Conservation (phyloP, 2,113 vertebrate species). For the Scomber colias region DNA sequence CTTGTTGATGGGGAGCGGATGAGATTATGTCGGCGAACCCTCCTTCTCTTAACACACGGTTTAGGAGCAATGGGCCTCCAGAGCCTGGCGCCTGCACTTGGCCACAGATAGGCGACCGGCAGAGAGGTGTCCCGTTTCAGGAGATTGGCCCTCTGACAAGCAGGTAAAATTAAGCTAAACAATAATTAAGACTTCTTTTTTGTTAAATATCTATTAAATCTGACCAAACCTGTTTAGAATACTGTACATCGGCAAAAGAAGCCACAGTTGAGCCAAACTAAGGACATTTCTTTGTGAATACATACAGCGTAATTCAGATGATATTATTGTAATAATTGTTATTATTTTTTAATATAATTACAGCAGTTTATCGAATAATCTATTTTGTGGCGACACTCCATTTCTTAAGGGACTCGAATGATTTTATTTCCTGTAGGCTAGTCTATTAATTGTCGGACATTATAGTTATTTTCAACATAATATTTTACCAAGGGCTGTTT, state of each 20-base stretch:
- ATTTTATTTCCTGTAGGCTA: neutral
- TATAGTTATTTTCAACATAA: neutral
- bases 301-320: neutral
- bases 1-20: slow-evolving; percentile 84
- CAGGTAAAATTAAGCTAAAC: slow-evolving; percentile 13
- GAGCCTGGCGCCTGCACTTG: slow-evolving; percentile 85
- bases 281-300: neutral
- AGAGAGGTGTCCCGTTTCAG: slow-evolving; percentile 77
- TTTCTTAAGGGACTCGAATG: neutral
- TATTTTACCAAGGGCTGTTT: neutral
- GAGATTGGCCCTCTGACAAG: slow-evolving; percentile 25
- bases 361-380: too few relatives aligned
- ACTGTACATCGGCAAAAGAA: too few relatives aligned
- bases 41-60: slow-evolving; percentile 78
- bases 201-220: neutral
- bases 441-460: neutral
- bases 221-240: too few relatives aligned
- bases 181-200: neutral
- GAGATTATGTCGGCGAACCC: slow-evolving; percentile 81
- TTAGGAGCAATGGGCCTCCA: slow-evolving; percentile 79
- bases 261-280: neutral
- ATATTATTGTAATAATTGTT: neutral
- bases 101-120: slow-evolving; percentile 71
- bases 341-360: neutral
- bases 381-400: neutral